A percentile compares a stretch with the other conserved stretches of the same genome.
Evolutionary conservation across 2,888 invertebrate species (phyloP).

Genomic region (Junonia oenone): DNA sequence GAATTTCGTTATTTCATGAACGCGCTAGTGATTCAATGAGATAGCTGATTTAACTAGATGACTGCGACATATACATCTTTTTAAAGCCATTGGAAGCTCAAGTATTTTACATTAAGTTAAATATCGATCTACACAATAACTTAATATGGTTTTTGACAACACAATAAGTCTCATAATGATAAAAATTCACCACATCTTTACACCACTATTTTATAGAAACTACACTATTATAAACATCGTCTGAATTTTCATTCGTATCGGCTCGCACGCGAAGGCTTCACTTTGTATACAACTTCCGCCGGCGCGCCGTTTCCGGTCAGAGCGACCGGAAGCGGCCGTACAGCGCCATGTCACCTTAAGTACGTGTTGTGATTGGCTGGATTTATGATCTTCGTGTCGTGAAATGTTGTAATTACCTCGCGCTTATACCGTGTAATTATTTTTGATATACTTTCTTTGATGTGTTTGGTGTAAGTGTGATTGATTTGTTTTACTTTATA

Average conservation of each 20-base stretch:
- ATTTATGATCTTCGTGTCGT: slow-evolving; percentile 55
- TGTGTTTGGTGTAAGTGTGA: background rate
- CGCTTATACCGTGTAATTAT: slow-evolving; percentile 19
- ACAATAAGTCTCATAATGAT: no score
- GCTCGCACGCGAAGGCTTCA: slow-evolving; percentile 69
- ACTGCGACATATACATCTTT: no score
- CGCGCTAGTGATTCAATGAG: no score
- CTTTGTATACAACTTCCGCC: slow-evolving; percentile 75
- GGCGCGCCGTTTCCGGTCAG: slow-evolving; percentile 47
- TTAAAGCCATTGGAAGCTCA: no score
- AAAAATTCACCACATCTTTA: background rate
- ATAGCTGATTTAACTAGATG: no score
- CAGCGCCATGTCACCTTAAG: slow-evolving; percentile 71
- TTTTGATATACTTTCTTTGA: slow-evolving; percentile 1
- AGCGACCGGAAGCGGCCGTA: slow-evolving; percentile 62
- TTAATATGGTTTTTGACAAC: no score
- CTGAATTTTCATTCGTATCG: slow-evolving; percentile 29
- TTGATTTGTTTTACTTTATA: background rate
- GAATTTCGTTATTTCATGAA: no score
- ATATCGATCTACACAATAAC: no score
- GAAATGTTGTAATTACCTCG: slow-evolving; percentile 51
- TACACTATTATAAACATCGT: slow-evolving; percentile 5
- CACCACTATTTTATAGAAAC: background rate
- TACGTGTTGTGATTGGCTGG: slow-evolving; percentile 65
- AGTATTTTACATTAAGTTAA: no score